Percentiles rank a stretch among this genome's conserved stretches.
Evolutionary conservation across 2,113 vertebrate genomes (phyloP).

Genomic region (Willisornis vidua): DNA sequence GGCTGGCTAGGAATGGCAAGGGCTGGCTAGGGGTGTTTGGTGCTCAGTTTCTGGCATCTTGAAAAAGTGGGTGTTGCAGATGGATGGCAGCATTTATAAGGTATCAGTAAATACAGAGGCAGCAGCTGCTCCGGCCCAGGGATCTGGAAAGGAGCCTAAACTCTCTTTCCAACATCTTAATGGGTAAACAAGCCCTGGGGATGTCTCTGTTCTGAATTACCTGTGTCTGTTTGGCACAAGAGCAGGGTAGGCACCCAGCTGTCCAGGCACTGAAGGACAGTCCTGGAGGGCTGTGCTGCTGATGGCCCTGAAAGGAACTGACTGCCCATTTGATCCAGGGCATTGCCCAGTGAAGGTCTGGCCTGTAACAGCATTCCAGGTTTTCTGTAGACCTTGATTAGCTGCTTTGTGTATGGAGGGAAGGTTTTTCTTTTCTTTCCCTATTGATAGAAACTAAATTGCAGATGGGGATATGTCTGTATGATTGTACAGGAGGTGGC

Average conservation of each 20-base stretch:
- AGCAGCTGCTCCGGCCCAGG: rapidly evolving
- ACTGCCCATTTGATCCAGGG: neutral
- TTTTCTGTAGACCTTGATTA: neutral
- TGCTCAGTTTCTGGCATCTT: neutral
- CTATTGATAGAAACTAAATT: neutral
- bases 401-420: no score
- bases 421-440: neutral
- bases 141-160: neutral
- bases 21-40: neutral
- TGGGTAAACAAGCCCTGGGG: neutral
- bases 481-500: neutral
- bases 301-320: neutral
- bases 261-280: neutral
- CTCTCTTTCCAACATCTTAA: neutral
- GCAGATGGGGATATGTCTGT: neutral
- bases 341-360: neutral
- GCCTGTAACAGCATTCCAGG: neutral
- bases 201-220: neutral
- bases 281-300: neutral
- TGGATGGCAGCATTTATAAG: rapidly evolving
- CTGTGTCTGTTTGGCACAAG: neutral
- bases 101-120: neutral
- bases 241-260: neutral
- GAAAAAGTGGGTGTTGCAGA: rapidly evolving
- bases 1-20: neutral